Evolutionary conservation across 1,140 invertebrate species (phyloP).

Genomic region (Drosophila quadrilineata): DNA sequence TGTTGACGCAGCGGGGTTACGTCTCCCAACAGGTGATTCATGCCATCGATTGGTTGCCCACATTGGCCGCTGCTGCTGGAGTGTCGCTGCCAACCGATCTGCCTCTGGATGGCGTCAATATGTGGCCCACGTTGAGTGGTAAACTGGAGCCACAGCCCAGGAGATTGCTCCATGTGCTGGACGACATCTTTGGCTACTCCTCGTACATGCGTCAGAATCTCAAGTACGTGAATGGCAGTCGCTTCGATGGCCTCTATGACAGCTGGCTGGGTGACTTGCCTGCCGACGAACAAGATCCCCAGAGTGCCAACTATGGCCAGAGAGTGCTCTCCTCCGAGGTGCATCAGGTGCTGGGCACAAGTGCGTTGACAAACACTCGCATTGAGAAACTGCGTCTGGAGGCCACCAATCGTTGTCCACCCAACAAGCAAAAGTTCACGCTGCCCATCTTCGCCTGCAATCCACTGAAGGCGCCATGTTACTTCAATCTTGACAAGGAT

Average conservation of each 20-base stretch:
- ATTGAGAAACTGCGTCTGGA: constrained; percentile 81
- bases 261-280: constrained; percentile 81
- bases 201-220: constrained; percentile 86
- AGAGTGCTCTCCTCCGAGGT: constrained; percentile 58
- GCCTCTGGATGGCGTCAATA: constrained; percentile 86
- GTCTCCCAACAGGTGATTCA: constrained; percentile 90
- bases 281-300: constrained; percentile 41
- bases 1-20: constrained; percentile 83
- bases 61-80: constrained; percentile 86
- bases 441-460: constrained; percentile 60
- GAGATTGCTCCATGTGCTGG: constrained; percentile 88
- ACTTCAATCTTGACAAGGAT: constrained; percentile 89
- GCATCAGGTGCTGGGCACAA: constrained; percentile 42
- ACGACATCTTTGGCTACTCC: constrained; percentile 85
- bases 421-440: constrained; percentile 21
- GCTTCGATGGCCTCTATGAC: constrained; percentile 81
- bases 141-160: constrained; percentile 82
- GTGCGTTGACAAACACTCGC: constrained; percentile 24
- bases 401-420: constrained; percentile 81
- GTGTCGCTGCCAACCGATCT: constrained; percentile 49
- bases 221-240: constrained; percentile 87
- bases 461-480: constrained; percentile 84
- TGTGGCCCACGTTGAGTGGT: constrained; percentile 85
- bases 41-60: constrained; percentile 94
- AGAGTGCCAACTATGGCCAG: constrained; percentile 42